These are phyloP conservation scores for Picus viridis DNA, from an alignment of 2,797 vertebrate genomes.

Conservation along the genomic window DNA sequence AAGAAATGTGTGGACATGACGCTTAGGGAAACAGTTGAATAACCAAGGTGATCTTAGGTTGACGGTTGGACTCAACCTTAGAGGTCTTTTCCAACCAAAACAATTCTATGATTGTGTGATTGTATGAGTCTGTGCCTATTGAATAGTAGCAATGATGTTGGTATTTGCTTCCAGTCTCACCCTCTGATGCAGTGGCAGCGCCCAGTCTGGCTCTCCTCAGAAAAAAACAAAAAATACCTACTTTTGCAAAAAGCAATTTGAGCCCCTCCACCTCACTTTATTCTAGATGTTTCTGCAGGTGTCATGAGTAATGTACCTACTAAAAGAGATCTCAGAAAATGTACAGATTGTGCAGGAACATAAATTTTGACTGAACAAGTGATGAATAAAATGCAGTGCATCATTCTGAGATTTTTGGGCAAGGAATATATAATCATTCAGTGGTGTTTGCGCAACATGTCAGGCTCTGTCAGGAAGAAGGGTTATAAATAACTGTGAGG, in stretches of 20 bases:
- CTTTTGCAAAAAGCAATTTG: background rate
- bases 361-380: conserved; percentile 58
- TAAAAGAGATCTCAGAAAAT: background rate
- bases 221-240: background rate
- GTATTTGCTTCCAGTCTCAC: background rate
- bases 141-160: background rate
- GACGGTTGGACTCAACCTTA: too few species aligned
- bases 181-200: background rate
- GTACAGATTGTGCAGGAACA: conserved; percentile 1
- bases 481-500: conserved; percentile 62
- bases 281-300: background rate
- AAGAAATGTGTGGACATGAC: too few species aligned
- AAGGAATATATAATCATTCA: conserved; percentile 50
- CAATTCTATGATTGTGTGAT: too few species aligned
- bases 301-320: conserved; percentile 22
- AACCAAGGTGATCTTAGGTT: too few species aligned
- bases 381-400: conserved; percentile 58
- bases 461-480: conserved; percentile 60
- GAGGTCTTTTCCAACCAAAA: too few species aligned
- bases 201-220: background rate
- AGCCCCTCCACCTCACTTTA: background rate
- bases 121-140: accelerated
- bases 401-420: conserved; percentile 42
- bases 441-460: conserved; percentile 53
- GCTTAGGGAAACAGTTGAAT: too few species aligned